These are phyloP conservation scores for Gasterosteus nipponicus DNA, from an alignment of 2,113 vertebrate genomes.

Conservation along the genomic window DNA sequence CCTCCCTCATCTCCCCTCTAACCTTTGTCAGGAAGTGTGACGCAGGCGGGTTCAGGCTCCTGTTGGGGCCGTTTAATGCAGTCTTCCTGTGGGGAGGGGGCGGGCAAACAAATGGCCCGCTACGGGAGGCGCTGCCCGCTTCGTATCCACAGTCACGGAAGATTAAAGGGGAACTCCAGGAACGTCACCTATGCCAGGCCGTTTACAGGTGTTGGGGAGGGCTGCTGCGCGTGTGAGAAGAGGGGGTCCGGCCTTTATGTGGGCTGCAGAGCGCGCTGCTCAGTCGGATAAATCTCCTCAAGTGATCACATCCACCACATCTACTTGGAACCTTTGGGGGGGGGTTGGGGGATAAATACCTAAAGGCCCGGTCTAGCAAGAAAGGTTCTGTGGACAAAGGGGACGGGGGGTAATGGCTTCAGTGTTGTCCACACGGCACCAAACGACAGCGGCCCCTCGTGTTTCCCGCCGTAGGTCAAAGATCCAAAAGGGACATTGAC, in stretches of 20 bases:
- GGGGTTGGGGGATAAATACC: neutral
- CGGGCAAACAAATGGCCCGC: constrained; percentile 39
- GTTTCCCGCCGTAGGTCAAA: neutral
- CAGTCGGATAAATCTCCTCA: neutral
- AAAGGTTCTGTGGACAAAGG: constrained; percentile 1
- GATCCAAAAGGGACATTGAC: constrained; percentile 19
- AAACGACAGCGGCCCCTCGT: neutral
- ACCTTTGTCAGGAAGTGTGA: constrained; percentile 67
- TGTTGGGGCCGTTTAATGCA: constrained; percentile 40
- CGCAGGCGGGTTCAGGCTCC: constrained; percentile 48
- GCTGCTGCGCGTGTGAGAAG: neutral
- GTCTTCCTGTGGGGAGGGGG: constrained; percentile 49
- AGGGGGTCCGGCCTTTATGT: too few species aligned
- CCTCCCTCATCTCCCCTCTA: constrained; percentile 36
- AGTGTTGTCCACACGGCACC: constrained; percentile 14
- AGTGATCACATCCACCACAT: neutral
- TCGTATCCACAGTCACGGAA: constrained; percentile 12
- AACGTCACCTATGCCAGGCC: neutral
- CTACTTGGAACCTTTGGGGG: neutral
- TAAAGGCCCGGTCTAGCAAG: neutral
- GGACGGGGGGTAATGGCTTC: constrained; percentile 23
- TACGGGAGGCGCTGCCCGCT: constrained; percentile 21
- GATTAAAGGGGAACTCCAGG: neutral
- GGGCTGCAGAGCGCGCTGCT: neutral
- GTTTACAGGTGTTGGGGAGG: neutral